Conservation (phyloP, 2,888 invertebrate genomes). For the Cecidostiba fungosa region DNA sequence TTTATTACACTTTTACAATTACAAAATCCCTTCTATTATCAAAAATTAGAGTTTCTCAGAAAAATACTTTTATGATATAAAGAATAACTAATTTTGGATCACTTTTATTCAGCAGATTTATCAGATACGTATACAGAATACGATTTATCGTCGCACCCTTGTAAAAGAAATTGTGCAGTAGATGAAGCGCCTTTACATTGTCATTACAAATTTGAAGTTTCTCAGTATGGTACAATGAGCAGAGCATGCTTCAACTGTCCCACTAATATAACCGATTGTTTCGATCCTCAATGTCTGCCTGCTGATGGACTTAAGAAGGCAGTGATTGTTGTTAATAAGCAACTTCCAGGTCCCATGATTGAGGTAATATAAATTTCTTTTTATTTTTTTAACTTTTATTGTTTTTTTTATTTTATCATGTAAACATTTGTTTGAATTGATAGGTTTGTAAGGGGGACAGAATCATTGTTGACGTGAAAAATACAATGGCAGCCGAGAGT, state of each 20-base stretch:
- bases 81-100: not conserved
- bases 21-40: no score
- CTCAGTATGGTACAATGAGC: not conserved
- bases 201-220: not conserved
- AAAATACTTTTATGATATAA: no score
- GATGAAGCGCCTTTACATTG: not conserved
- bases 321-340: conserved; percentile 91
- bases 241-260: conserved; percentile 25
- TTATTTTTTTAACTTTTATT: not conserved
- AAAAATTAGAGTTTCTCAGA: no score
- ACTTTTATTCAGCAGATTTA: not conserved
- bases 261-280: not conserved
- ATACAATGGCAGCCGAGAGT: not conserved
- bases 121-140: not conserved
- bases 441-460: conserved; percentile 27
- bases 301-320: conserved; percentile 2
- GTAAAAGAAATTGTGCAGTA: not conserved
- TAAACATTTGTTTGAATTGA: not conserved
- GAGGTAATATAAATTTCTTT: conserved; percentile 82
- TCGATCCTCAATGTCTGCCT: not conserved
- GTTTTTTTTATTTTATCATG: not conserved
- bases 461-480: not conserved
- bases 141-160: not conserved
- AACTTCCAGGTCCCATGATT: conserved; percentile 92
- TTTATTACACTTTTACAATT: not conserved